Base-by-base conservation (phyloP, 2,797 vertebrate genomes). In the Tangara arthus region DNA sequence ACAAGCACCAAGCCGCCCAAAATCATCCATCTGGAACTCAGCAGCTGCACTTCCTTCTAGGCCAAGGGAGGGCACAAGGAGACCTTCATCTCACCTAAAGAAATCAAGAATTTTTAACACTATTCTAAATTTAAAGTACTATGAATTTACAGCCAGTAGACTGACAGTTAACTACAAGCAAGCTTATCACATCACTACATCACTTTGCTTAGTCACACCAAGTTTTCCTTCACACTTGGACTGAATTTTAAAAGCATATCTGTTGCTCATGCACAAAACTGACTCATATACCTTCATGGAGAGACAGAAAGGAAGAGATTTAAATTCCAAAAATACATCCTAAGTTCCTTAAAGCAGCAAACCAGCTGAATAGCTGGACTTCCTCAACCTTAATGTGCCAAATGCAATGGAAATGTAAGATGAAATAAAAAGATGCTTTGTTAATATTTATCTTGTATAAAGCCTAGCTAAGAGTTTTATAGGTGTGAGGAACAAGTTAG, bases 121-220 rank as follows among this genome's bases (percentile, higher is more conserved):
- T 3, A 60, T 32, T 68, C 39, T 24, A 83, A 70, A 88, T 65
- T 39, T 16, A 9, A 93, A 86, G 69, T 42, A 50, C 27, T 47
- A 21, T 15, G n/a, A 69, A 76, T 68, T 75, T 55, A n/a, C 42
- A 87, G 46, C 27, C 82, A 57, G n/a, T 46, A 68, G 69, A 47
- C 34, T 63, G 34, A n/a, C 37, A 86, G 57, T 60, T 78, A 90
- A 57, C 50, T 42, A 35, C 42, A 83, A 72, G 55, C 35, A 53
- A 76, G 46, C 53, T 88, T 75, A 82, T 2, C 93, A 77, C 47
- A 89, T 52, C 78, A 72, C 73, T 65, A 34, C 53, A 19, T 30
- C 82, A 15, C 87, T 80, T 53, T 55, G 71, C 81, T 91, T 90
- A 91, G 87, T 91, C 89, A 94, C 46, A 60, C 75, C 65, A 65